Evolutionary conservation across 1,140 invertebrate genomes (phyloP).

Genomic region (Dryas iulia): DNA sequence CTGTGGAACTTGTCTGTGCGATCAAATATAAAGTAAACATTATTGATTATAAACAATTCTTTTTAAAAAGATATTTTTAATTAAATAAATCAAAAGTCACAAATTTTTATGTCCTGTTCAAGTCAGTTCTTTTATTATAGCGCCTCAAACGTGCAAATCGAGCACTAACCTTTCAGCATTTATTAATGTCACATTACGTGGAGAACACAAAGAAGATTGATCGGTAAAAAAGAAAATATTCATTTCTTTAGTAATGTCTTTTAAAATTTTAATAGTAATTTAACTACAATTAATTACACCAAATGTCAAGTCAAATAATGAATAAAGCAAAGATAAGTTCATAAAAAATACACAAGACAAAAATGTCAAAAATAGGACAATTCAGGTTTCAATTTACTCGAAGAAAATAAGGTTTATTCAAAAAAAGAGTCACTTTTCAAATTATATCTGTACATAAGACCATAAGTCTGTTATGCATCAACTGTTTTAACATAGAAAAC

Average conservation of each 20-base stretch:
- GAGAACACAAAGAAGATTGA: background rate
- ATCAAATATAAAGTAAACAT: too few species aligned
- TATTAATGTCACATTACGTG: background rate
- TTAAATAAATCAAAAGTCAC: too few species aligned
- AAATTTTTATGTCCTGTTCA: too few species aligned
- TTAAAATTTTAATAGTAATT: too few species aligned
- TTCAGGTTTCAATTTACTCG: too few species aligned
- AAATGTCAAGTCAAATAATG: too few species aligned
- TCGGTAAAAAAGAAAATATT: too few species aligned
- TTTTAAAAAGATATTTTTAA: too few species aligned
- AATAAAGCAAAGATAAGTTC: background rate
- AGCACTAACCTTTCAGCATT: background rate
- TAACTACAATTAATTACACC: too few species aligned
- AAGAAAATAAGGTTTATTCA: background rate
- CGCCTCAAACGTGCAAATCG: background rate
- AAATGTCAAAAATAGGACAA: background rate
- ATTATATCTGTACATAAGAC: background rate
- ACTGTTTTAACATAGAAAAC: background rate
- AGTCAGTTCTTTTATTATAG: background rate
- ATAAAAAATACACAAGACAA: background rate
- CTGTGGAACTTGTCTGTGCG: constrained; percentile 54
- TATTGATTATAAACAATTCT: too few species aligned
- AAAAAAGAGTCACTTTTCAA: background rate
- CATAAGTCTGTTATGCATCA: background rate
- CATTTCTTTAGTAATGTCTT: too few species aligned